These are phyloP conservation scores for Poeciliopsis infans DNA, from an alignment of 2,797 vertebrate species.

Conservation along the genomic window DNA sequence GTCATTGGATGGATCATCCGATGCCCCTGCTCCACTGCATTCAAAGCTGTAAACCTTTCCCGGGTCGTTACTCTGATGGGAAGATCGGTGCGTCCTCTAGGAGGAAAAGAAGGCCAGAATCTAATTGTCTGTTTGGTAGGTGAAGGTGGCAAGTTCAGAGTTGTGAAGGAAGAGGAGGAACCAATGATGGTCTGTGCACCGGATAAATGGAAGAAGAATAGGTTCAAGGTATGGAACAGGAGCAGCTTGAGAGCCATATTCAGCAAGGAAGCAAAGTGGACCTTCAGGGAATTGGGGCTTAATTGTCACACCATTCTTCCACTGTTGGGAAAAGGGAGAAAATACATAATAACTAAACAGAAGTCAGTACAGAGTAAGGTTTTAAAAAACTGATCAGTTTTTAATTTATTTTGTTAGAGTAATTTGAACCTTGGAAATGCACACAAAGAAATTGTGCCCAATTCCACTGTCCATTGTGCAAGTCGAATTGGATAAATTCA, in stretches of 20 bases:
- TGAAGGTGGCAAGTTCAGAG: slow-evolving; percentile 41
- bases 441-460: not conserved
- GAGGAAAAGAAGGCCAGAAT: slow-evolving; percentile 54
- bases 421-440: not conserved
- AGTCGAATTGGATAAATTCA: not conserved
- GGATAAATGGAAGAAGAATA: slow-evolving; percentile 58
- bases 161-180: slow-evolving; percentile 59
- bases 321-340: slow-evolving; percentile 39
- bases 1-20: slow-evolving; percentile 32
- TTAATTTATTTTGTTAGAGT: not conserved
- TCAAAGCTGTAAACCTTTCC: slow-evolving; percentile 38
- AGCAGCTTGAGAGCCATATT: slow-evolving; percentile 62
- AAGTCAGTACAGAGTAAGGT: not conserved
- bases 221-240: slow-evolving; percentile 62
- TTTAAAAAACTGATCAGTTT: not conserved
- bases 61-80: slow-evolving; percentile 53
- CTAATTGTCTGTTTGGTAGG: slow-evolving; percentile 56
- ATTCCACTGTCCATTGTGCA: not conserved
- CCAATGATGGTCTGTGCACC: slow-evolving; percentile 66
- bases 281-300: slow-evolving; percentile 27
- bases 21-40: slow-evolving; percentile 36
- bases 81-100: slow-evolving; percentile 67
- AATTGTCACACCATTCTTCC: slow-evolving; percentile 69
- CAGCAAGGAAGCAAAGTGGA: slow-evolving; percentile 46
- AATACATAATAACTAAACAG: not conserved